Percentiles rank a stretch among this genome's conserved stretches.
phyloP scores from a whole-genome alignment of 1,140 invertebrate species.

The Apis florea region DNA sequence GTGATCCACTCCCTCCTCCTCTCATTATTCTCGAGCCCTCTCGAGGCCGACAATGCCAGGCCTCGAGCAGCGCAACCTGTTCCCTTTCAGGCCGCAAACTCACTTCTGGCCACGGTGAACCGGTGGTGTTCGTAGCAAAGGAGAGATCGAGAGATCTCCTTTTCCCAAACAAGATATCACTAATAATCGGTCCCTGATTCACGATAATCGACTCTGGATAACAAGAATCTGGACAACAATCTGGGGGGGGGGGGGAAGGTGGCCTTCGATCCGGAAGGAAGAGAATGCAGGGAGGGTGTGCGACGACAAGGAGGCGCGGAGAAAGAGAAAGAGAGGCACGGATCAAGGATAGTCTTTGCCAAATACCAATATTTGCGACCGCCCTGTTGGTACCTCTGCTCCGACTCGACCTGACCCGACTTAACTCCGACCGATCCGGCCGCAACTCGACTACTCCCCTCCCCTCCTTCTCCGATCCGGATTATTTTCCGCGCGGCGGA shows the following conservation, averaged over 20 bases:
- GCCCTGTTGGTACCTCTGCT: constrained; percentile 79
- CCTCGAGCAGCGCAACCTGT: constrained; percentile 25
- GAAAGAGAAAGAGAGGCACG: constrained; percentile 76
- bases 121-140: too few species aligned
- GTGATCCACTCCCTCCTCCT: background rate
- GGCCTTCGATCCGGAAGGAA: background rate
- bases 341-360: constrained; percentile 81
- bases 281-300: constrained; percentile 64
- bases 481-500: background rate
- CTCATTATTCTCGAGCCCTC: constrained; percentile 31
- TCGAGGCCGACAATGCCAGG: background rate
- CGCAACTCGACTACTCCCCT: constrained; percentile 63
- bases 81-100: background rate
- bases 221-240: too few species aligned
- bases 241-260: too few species aligned
- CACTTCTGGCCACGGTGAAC: too few species aligned
- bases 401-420: constrained; percentile 73
- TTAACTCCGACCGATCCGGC: constrained; percentile 73
- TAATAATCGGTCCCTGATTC: too few species aligned
- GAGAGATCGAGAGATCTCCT: too few species aligned
- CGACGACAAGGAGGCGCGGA: constrained; percentile 64
- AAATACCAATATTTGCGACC: constrained; percentile 81
- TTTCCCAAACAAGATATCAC: too few species aligned
- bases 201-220: too few species aligned
- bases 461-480: constrained; percentile 29